These are phyloP conservation scores for Griposia aprilina DNA, from an alignment of 2,888 invertebrate species.

Conservation along the genomic window DNA sequence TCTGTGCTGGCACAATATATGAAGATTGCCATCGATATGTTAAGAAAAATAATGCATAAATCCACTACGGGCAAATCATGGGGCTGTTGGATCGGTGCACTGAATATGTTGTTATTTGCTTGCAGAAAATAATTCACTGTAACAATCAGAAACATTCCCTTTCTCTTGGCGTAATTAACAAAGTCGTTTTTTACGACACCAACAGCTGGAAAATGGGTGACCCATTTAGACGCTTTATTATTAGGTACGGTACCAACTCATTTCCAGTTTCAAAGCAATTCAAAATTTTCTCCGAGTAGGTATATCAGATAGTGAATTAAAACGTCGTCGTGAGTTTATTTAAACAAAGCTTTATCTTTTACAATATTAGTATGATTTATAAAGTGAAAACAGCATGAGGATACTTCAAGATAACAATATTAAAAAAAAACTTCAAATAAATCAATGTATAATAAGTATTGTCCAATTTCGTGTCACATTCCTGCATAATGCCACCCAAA, in stretches of 20 bases:
- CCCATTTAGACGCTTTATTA: slow-evolving; percentile 25
- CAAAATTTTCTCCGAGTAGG: background rate
- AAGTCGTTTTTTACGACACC: slow-evolving; percentile 20
- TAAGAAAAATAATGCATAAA: background rate
- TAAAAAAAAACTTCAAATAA: slow-evolving; percentile 38
- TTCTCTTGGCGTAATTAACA: slow-evolving; percentile 16
- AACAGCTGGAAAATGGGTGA: slow-evolving; percentile 19
- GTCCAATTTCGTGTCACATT: slow-evolving; percentile 55
- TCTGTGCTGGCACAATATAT: background rate
- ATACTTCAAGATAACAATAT: slow-evolving; percentile 33
- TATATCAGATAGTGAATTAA: background rate
- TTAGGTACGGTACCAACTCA: background rate
- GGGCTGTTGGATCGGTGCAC: too few relatives aligned
- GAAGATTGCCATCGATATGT: background rate
- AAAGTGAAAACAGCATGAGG: slow-evolving; percentile 41
- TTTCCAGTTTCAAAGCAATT: slow-evolving; percentile 25
- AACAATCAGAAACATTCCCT: background rate
- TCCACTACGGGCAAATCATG: background rate
- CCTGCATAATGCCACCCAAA: slow-evolving; percentile 58
- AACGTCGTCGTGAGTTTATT: too few relatives aligned
- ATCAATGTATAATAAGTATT: slow-evolving; percentile 48
- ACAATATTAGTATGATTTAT: slow-evolving; percentile 3
- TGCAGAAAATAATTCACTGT: background rate
- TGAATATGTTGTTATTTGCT: background rate
- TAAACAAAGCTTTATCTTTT: background rate